Conservation (phyloP, 2,797 vertebrate species). For the Myotis vivesi region DNA sequence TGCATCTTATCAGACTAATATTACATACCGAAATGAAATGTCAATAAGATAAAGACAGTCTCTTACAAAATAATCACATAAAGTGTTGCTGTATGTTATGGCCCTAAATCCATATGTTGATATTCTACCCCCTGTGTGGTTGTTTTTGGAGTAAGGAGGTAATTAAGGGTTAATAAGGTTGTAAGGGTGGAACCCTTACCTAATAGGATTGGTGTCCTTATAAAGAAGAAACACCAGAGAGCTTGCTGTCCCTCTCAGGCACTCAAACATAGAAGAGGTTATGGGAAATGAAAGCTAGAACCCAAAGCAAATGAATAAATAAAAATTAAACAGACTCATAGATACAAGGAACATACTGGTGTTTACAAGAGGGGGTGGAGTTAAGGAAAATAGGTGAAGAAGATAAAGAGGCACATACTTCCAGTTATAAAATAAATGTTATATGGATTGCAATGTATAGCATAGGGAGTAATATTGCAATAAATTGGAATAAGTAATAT, state of each 20-base stretch:
- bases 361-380: neutral
- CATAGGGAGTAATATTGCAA: neutral
- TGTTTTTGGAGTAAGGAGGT: neutral
- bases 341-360: neutral
- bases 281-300: neutral
- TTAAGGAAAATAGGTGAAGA: neutral
- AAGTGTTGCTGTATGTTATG: neutral
- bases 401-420: neutral
- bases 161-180: neutral
- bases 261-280: neutral
- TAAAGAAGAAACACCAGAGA: neutral
- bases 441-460: too few relatives aligned
- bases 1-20: neutral
- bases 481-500: neutral
- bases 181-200: accelerated
- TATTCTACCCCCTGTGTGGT: neutral
- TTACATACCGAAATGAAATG: neutral
- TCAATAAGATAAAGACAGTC: neutral
- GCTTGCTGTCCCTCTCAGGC: neutral
- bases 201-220: neutral
- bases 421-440: neutral
- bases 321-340: neutral
- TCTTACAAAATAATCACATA: neutral
- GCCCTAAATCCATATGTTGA: neutral
- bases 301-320: neutral